Evolutionary conservation across 23 tunicate genomes (phyloP).

Genomic region (Oikopleura albicans): DNA sequence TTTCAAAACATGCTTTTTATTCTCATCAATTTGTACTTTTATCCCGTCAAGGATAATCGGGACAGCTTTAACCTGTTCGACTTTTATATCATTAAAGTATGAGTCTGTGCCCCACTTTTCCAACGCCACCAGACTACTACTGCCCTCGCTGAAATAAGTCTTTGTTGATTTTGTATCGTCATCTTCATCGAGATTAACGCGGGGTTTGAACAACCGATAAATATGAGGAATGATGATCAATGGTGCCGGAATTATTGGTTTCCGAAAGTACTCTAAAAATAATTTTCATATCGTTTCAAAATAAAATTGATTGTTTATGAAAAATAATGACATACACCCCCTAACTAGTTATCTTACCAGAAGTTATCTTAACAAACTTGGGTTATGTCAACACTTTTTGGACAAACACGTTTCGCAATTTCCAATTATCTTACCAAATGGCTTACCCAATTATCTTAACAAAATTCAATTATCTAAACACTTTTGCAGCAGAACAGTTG

Average conservation of each 20-base stretch:
- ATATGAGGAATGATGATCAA: conserved; percentile 29
- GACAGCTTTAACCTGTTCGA: neutral
- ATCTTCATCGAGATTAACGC: neutral
- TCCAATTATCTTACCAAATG: no score
- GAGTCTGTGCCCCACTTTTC: conserved; percentile 4
- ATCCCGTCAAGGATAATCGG: neutral
- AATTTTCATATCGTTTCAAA: no score
- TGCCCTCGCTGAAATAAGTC: neutral
- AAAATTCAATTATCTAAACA: no score
- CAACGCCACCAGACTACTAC: neutral
- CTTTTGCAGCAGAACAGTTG: no score
- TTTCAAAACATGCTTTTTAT: neutral
- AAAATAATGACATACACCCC: no score
- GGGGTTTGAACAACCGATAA: neutral
- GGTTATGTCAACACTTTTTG: no score
- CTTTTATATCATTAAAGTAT: neutral
- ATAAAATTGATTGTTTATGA: no score
- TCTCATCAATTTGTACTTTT: neutral
- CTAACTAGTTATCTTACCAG: no score
- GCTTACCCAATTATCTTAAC: no score
- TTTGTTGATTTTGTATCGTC: neutral
- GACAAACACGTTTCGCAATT: no score
- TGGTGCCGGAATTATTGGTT: conserved; percentile 33
- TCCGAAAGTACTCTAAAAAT: conserved; percentile 23
- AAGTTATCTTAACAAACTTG: no score